phyloP scores from a whole-genome alignment of 2,113 vertebrate species.

The Albula glossodonta region DNA sequence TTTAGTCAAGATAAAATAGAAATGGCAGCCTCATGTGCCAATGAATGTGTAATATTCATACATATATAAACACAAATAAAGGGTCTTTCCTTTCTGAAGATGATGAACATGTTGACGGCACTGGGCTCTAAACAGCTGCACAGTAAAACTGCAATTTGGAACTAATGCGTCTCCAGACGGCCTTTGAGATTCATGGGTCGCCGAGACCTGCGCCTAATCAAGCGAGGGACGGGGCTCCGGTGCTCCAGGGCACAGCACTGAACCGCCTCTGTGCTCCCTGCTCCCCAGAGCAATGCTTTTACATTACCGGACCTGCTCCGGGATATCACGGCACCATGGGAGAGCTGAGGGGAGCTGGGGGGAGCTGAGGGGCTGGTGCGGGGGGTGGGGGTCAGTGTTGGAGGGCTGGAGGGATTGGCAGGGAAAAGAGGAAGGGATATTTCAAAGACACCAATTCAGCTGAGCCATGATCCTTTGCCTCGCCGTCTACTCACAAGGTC shows the following conservation, averaged over 20 bases:
- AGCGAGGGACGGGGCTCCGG: not conserved
- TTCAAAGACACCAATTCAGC: not conserved
- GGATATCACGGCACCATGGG: not conserved
- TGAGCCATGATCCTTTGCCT: not conserved
- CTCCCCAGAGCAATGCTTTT: not conserved
- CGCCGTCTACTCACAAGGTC: not conserved
- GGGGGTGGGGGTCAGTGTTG: too few species aligned
- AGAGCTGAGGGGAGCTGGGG: not conserved
- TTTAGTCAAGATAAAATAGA: not conserved
- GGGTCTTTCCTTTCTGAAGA: not conserved
- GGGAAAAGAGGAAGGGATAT: not conserved
- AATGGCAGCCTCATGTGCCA: not conserved
- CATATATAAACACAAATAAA: not conserved
- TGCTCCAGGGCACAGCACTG: not conserved
- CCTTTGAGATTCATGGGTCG: slow-evolving; percentile 14
- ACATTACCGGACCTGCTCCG: slow-evolving; percentile 19
- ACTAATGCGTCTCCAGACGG: slow-evolving; percentile 24
- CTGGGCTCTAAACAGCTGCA: not conserved
- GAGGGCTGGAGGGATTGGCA: too few species aligned
- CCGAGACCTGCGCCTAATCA: slow-evolving; percentile 10
- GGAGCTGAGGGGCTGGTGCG: not conserved
- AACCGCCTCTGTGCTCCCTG: not conserved
- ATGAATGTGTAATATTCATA: not conserved
- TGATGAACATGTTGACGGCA: not conserved
- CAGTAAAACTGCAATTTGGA: slow-evolving; percentile 28